Evolutionary conservation across 2,797 vertebrate species (phyloP).

Genomic region (Cryptoprocta ferox): DNA sequence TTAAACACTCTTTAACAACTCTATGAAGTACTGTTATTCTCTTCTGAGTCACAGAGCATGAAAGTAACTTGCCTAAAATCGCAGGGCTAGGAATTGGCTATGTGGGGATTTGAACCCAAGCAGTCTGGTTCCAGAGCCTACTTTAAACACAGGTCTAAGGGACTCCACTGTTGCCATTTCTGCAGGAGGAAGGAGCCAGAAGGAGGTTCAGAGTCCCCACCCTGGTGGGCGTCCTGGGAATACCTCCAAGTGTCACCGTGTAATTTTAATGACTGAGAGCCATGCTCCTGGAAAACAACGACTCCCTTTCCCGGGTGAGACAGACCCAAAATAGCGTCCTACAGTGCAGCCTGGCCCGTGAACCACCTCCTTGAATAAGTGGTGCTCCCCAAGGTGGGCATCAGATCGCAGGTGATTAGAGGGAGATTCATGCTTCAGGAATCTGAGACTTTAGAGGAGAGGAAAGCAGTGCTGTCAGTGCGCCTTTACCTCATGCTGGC

Average conservation of each 20-base stretch:
- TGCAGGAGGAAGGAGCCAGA: neutral
- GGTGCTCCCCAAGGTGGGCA: neutral
- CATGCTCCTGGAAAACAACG: neutral
- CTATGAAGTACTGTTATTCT: neutral
- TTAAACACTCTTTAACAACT: neutral
- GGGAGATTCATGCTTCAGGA: neutral
- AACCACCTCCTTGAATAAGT: neutral
- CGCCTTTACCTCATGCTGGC: neutral
- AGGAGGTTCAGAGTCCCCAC: neutral
- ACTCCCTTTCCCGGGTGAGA: neutral
- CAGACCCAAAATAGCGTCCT: no score
- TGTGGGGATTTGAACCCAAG: neutral
- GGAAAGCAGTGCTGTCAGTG: accelerated
- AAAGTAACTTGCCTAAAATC: neutral
- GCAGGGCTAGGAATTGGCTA: neutral
- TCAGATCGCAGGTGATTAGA: neutral
- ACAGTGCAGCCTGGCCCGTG: accelerated
- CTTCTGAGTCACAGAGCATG: neutral
- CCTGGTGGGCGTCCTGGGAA: neutral
- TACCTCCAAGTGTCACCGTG: neutral
- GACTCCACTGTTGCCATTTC: neutral
- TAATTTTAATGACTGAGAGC: neutral
- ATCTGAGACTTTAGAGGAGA: neutral
- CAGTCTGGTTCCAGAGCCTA: neutral
- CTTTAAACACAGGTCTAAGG: neutral